phyloP scores from a whole-genome alignment of 2,113 vertebrate genomes.

The Syrrhaptes paradoxus region DNA sequence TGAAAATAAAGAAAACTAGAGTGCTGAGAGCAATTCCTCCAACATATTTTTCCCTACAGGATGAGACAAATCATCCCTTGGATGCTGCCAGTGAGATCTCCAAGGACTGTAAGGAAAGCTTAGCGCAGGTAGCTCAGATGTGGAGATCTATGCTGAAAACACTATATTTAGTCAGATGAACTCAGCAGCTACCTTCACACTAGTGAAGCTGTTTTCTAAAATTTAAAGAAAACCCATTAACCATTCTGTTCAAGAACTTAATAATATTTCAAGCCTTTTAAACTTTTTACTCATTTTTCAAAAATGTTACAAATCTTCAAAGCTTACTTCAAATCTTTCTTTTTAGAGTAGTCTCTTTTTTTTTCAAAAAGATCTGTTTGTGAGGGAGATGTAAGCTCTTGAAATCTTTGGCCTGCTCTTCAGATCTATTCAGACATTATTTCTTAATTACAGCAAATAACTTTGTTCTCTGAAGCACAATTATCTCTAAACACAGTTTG shows the following conservation, averaged over 20 bases:
- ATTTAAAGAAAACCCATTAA: not conserved
- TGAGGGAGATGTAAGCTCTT: not conserved
- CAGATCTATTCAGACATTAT: not conserved
- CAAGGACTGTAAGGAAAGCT: not conserved
- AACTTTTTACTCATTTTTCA: fast-evolving
- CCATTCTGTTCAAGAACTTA: not conserved
- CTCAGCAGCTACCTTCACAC: not conserved
- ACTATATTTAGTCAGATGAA: not conserved
- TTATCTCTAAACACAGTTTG: not conserved
- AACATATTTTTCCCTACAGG: not conserved
- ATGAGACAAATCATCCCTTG: not conserved
- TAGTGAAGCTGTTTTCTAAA: not conserved
- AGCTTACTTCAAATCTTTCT: not conserved
- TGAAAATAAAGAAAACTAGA: not conserved
- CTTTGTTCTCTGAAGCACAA: not conserved
- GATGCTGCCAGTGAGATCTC: not conserved
- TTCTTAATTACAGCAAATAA: not conserved
- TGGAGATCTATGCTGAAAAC: not conserved
- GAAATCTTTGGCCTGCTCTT: not conserved
- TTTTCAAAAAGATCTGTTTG: not conserved
- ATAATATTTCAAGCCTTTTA: not conserved
- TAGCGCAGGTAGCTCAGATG: not conserved
- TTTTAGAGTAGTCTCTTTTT: not conserved
- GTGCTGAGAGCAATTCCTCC: not conserved
- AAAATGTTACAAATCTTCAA: not conserved